A percentile compares a stretch with the other conserved stretches of the same genome.
Conservation (phyloP, 2,797 vertebrate species). For the Halcyon badia region DNA sequence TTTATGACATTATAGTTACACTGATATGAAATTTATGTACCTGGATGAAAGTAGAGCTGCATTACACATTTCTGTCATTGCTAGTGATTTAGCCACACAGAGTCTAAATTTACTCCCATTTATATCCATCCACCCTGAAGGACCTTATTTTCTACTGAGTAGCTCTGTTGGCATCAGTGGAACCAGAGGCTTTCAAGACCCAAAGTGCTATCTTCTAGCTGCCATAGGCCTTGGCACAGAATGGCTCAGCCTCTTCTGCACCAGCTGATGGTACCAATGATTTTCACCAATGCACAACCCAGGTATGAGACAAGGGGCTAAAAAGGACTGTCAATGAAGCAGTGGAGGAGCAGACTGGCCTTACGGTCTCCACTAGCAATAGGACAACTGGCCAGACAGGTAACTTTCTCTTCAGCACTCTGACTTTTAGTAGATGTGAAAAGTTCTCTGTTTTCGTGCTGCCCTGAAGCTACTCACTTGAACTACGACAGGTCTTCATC, state of each 20-base stretch:
- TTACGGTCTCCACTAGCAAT: background rate
- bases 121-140: background rate
- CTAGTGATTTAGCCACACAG: background rate
- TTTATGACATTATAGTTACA: background rate
- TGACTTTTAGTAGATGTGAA: background rate
- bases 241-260: background rate
- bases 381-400: fast-evolving
- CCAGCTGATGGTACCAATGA: fast-evolving
- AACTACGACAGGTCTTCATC: background rate
- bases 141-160: background rate
- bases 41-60: fast-evolving
- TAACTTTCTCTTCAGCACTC: background rate
- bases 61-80: background rate
- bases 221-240: background rate
- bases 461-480: background rate
- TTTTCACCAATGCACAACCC: background rate
- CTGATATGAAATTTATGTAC: background rate
- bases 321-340: background rate
- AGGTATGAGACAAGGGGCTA: background rate
- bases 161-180: background rate
- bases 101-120: background rate
- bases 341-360: fast-evolving
- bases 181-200: background rate
- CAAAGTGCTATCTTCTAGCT: background rate
- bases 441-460: background rate